A percentile compares a stretch with the other conserved stretches of the same genome.
Conservation (phyloP, 2,113 vertebrate genomes). For the Charadrius vociferus region DNA sequence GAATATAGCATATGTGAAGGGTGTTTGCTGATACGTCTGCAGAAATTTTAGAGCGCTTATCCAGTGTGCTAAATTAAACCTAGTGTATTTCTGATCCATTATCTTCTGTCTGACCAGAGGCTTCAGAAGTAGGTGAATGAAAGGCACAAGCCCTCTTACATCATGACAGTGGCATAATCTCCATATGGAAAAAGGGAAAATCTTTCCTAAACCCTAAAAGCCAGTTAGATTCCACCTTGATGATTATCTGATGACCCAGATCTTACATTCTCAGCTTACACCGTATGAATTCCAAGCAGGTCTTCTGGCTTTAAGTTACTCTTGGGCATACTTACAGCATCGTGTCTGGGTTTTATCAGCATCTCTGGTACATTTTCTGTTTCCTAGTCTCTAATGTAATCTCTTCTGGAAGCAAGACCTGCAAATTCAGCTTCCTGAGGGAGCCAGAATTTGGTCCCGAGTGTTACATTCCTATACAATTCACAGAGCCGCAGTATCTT, state of each 20-base stretch:
- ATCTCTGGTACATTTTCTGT: background rate
- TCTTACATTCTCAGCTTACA: slow-evolving; percentile 13
- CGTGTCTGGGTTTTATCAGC: background rate
- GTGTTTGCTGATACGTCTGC: background rate
- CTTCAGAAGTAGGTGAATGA: slow-evolving; percentile 47
- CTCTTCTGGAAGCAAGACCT: background rate
- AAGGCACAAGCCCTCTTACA: slow-evolving; percentile 9
- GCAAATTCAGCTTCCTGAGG: background rate
- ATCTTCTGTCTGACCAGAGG: slow-evolving; percentile 34
- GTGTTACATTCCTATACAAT: background rate
- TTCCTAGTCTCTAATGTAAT: background rate
- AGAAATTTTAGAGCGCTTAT: background rate
- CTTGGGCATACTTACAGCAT: background rate
- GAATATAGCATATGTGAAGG: background rate
- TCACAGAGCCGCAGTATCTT: rapidly evolving
- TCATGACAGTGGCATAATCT: slow-evolving; percentile 31
- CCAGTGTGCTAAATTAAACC: slow-evolving; percentile 7
- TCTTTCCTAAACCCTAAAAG: slow-evolving; percentile 58
- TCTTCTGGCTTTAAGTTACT: slow-evolving; percentile 11
- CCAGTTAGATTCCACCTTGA: slow-evolving; percentile 58
- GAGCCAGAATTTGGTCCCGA: background rate
- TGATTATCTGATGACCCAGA: slow-evolving; percentile 64
- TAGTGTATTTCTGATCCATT: background rate
- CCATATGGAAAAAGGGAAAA: slow-evolving; percentile 61
- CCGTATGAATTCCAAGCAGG: slow-evolving; percentile 24